Conservation (phyloP, 2,888 invertebrate species). For the Bursaphelenchus okinawaensis region DNA sequence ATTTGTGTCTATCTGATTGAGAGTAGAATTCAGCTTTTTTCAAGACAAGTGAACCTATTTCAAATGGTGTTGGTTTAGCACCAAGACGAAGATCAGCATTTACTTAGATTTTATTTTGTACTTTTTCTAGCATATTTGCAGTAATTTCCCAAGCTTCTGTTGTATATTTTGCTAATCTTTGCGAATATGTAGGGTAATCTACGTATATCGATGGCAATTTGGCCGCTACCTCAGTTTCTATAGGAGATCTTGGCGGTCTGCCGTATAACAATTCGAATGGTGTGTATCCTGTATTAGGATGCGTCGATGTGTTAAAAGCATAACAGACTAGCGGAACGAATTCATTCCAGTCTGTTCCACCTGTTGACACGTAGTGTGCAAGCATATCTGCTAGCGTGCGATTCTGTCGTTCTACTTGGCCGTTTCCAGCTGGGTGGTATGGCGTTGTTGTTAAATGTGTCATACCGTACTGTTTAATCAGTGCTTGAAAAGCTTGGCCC, state of each 20-base stretch:
- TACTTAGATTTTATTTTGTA: background rate
- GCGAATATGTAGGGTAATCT: constrained; percentile 2
- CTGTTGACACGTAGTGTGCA: background rate
- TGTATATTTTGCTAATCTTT: background rate
- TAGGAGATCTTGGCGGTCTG: constrained; percentile 17
- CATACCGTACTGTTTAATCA: constrained; percentile 35
- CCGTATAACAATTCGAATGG: constrained; percentile 25
- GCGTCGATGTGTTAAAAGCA: constrained; percentile 20
- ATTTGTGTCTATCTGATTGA: background rate
- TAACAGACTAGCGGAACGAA: constrained; percentile 13
- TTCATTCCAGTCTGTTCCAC: constrained; percentile 15
- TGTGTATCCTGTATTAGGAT: constrained; percentile 12
- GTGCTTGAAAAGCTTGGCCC: constrained; percentile 35
- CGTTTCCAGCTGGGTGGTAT: constrained; percentile 49
- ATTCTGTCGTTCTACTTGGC: constrained; percentile 38
- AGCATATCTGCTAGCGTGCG: constrained; percentile 13
- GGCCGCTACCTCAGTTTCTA: constrained; percentile 1
- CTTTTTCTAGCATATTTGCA: background rate
- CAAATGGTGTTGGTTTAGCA: background rate
- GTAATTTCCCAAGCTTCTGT: background rate
- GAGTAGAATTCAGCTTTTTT: background rate
- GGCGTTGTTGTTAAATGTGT: constrained; percentile 32
- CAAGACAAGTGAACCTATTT: background rate
- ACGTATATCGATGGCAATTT: background rate
- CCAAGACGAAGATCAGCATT: background rate